Percentiles rank a stretch among this genome's conserved stretches.
phyloP scores from a whole-genome alignment of 2,888 invertebrate species.

The Microdon myrmicae region DNA sequence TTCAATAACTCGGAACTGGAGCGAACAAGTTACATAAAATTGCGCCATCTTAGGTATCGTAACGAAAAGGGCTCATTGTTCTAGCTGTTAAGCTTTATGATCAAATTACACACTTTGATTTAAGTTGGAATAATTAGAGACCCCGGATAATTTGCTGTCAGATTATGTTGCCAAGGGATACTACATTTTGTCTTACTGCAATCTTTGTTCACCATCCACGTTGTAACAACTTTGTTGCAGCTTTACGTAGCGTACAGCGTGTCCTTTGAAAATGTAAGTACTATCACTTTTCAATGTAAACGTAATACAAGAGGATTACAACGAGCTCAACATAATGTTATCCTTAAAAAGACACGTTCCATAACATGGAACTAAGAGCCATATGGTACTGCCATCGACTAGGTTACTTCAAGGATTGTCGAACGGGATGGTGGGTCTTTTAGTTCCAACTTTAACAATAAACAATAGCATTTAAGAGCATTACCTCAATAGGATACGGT shows the following conservation, averaged over 20 bases:
- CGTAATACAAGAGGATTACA: constrained; percentile 43
- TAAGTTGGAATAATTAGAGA: constrained; percentile 26
- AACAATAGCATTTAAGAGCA: constrained; percentile 47
- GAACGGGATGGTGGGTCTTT: neutral
- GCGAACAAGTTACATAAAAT: too few relatives aligned
- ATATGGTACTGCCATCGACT: constrained; percentile 24
- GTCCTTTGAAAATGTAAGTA: constrained; percentile 30
- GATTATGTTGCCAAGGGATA: constrained; percentile 12
- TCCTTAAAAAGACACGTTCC: constrained; percentile 44
- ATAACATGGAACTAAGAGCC: constrained; percentile 25
- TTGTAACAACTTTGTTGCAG: constrained; percentile 20
- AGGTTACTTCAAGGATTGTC: too few relatives aligned
- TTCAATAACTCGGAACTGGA: too few relatives aligned
- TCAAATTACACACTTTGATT: constrained; percentile 28
- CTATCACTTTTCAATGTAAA: constrained; percentile 48
- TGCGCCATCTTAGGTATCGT: too few relatives aligned
- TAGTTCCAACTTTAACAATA: constrained; percentile 19
- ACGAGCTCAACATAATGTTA: constrained; percentile 44
- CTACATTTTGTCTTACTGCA: constrained; percentile 4
- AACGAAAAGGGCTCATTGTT: too few relatives aligned
- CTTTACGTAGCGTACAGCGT: constrained; percentile 12
- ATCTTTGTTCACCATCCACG: constrained; percentile 35
- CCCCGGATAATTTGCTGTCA: constrained; percentile 26
- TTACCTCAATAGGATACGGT: constrained; percentile 22
- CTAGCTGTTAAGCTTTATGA: too few relatives aligned